Conservation (phyloP, 2,797 vertebrate genomes). For the Chiloscyllium punctatum region DNA sequence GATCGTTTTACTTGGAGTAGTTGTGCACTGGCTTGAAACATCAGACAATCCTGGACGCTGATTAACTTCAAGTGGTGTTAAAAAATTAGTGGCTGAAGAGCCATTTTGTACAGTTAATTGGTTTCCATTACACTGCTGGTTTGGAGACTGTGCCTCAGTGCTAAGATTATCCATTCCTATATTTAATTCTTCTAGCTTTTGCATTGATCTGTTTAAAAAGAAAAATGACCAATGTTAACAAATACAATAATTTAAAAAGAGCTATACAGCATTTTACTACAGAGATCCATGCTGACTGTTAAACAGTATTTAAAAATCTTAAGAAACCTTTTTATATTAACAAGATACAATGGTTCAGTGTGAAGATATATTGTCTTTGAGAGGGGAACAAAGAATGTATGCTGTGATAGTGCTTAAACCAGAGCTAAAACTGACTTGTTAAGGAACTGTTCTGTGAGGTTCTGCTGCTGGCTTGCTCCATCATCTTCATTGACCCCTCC, state of each 20-base stretch:
- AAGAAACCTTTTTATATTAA: neutral
- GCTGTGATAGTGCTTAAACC: neutral
- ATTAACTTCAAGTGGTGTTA: slow-evolving; percentile 53
- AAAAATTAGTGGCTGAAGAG: slow-evolving; percentile 50
- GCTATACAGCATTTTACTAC: neutral
- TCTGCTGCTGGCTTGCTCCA: slow-evolving; percentile 72
- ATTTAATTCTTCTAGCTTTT: slow-evolving; percentile 90
- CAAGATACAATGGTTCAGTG: neutral
- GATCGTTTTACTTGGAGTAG: slow-evolving; percentile 64
- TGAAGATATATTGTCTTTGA: neutral
- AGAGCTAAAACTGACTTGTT: slow-evolving; percentile 64
- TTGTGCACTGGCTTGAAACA: slow-evolving; percentile 55
- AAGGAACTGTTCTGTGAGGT: slow-evolving; percentile 92
- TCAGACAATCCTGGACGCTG: slow-evolving; percentile 40
- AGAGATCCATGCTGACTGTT: neutral
- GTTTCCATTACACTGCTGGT: slow-evolving; percentile 72
- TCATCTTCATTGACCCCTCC: slow-evolving; percentile 90
- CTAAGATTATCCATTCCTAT: slow-evolving; percentile 79
- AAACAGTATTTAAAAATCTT: neutral
- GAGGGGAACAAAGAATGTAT: neutral
- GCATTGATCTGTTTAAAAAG: slow-evolving; percentile 73
- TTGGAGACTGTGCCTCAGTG: slow-evolving; percentile 71
- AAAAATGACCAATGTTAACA: neutral
- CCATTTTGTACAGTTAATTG: slow-evolving; percentile 50
- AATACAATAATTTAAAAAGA: neutral